Evolutionary conservation across 2,797 vertebrate genomes (phyloP).

Genomic region (Oceanodroma leucorhoa): DNA sequence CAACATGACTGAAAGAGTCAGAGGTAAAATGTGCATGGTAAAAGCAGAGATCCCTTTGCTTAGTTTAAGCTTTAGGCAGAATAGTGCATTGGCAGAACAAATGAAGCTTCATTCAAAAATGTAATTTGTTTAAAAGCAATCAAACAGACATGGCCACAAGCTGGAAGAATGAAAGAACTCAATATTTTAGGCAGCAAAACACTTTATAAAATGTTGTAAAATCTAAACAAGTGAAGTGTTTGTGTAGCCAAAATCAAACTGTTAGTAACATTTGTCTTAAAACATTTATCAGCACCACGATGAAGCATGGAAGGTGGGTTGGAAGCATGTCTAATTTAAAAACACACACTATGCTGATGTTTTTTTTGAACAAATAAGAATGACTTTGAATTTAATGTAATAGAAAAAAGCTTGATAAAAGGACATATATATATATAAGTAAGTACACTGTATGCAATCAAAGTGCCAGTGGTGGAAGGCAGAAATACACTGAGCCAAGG

Average conservation of each 20-base stretch:
- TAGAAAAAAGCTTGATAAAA: background rate
- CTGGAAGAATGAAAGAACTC: background rate
- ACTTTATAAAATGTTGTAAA: background rate
- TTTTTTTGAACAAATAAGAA: background rate
- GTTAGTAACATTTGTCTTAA: background rate
- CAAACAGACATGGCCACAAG: background rate
- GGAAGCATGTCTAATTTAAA: background rate
- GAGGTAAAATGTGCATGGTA: background rate
- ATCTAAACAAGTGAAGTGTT: background rate
- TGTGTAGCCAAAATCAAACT: background rate
- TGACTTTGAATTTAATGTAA: background rate
- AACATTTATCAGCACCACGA: background rate
- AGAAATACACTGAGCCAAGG: background rate
- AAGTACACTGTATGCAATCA: background rate
- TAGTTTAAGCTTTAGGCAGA: background rate
- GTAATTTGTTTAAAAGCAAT: background rate
- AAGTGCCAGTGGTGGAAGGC: background rate
- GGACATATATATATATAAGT: background rate
- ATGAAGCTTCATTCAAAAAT: background rate
- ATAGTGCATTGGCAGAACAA: background rate
- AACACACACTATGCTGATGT: background rate
- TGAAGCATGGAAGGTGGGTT: background rate
- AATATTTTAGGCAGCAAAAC: background rate
- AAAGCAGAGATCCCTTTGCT: background rate
- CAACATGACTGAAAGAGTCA: background rate